Evolutionary conservation across 2,113 vertebrate genomes (phyloP), one percentile per base, ranked within the genome.

Genomic region (Actenoides hombroni): DNA sequence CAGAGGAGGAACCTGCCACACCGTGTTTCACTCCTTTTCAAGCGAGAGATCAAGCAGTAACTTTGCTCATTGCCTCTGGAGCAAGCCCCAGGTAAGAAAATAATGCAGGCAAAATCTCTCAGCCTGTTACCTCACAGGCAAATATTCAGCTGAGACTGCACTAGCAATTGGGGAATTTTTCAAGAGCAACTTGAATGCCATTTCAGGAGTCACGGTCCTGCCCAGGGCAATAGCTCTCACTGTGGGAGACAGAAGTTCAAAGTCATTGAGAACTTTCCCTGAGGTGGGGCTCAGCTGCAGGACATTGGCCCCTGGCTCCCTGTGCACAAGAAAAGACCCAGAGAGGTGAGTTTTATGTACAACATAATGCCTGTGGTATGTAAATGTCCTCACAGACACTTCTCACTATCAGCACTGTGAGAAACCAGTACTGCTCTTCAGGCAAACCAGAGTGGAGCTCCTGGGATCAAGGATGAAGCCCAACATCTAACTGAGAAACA

Each of bases 301-400:
- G 21, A 40, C 18, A 1, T 14, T 8, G n/a, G 20, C 10, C 4
- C 20, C 7, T 42, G 59, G 3, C 12, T 74, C 56, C 49, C 9
- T 71, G 5, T 21, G 48, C 31, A 13, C n/a, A 64, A 26, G n/a
- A 60, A 21, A 87, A 85, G 37, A 13, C 13, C 28, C 16, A 44
- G 39, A 37, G 33, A 29, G 26, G 33, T 11, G 10, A 31, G 4
- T 17, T 59, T 71, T 39, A 17, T 6, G 1, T 18, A 28, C 19
- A 81, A 3, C 31, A 18, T 57, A 35, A 11, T 1, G 0, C 7
- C 28, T 12, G 0, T 14, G 11, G 16, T 11, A 29, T 16, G 26
- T 8, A 73, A 12, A 54, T 2, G 1, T 67, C 49, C 44, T 76
- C 48, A 29, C 39, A 46, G 73, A 19, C 51, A 21, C 54, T 44